Evolutionary conservation across 2,113 vertebrate genomes (phyloP).

Genomic region (Pheucticus melanocephalus): DNA sequence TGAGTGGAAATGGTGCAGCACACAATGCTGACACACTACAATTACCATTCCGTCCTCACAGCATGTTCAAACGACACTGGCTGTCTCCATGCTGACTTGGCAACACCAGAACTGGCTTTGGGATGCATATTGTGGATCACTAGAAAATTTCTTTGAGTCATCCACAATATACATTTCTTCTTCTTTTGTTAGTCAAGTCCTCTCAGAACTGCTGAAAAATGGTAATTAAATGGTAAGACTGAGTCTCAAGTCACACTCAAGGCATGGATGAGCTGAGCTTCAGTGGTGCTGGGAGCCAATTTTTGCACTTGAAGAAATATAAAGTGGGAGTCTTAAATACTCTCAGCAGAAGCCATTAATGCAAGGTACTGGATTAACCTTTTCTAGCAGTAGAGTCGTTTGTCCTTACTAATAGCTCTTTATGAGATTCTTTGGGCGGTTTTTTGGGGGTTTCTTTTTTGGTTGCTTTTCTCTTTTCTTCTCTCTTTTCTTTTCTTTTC

Average conservation of each 20-base stretch:
- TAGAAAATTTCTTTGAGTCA: background rate
- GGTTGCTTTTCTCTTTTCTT: too few relatives aligned
- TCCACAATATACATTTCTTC: background rate
- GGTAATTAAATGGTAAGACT: background rate
- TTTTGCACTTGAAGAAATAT: background rate
- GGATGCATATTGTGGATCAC: background rate
- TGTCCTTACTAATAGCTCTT: background rate
- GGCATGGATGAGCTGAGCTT: background rate
- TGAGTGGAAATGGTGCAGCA: slow-evolving; percentile 36
- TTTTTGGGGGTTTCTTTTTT: background rate
- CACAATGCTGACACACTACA: slow-evolving; percentile 42
- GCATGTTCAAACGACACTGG: background rate
- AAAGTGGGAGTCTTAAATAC: background rate
- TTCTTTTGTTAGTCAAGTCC: background rate
- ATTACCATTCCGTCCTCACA: background rate
- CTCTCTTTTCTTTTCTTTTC: background rate
- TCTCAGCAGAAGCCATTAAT: background rate
- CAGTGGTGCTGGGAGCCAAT: background rate
- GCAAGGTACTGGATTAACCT: background rate
- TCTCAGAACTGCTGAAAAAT: background rate
- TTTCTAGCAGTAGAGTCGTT: background rate
- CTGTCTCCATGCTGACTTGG: background rate
- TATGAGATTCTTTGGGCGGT: background rate
- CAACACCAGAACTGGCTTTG: background rate
- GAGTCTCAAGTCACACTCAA: background rate